Evolutionary conservation across 2,797 vertebrate genomes (phyloP), one percentile per base, ranked within the genome.

Genomic region (Silurus aristotelis): DNA sequence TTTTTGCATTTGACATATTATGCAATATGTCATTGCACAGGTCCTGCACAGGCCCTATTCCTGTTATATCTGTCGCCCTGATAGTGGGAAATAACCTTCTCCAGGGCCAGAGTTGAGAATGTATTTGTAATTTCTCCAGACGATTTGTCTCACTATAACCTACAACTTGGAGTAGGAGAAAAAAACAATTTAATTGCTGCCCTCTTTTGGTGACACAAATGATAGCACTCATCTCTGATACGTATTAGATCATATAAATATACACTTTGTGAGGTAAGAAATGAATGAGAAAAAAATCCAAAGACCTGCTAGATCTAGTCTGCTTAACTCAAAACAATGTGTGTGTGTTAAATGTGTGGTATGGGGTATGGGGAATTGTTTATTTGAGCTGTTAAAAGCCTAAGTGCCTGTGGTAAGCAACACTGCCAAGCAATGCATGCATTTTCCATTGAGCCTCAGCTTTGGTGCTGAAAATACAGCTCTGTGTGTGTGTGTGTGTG

Each of bases 201-300:
- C 89, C 82, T 87, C 89, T 89, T 84, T 73, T 78, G 89, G 87
- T 85, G 85, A 87, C 77, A 88, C 84, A 87, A 43, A 79, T 86
- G 78, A 86, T 85, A 17, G 5, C 68, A 71, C 38, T 9, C 52
- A 61, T 9, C 68, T 46, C 15, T 81, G 79, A 81, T 81, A 55
- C 10, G 43, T 55, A 10, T 31, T 22, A 38, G 58, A 14, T 75
- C 52, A 81, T 81, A 20, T 25, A 52, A 38, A 64, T 52, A 10
- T 8, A 17, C 77, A 63, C 58, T n/a, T 67, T n/a, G 63, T 64
- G 60, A 52, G 12, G 25, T 75, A 14, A 83, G 46, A 31, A 14
- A 61, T 15, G 5, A 72, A 14, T 82, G 38, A 9, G 46, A 13
- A 22, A 43, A 55, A 56, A 82, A 83, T 56, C 27, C 73, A 10